Conservation (phyloP, 2,797 vertebrate species). For the Ceryle rudis region DNA sequence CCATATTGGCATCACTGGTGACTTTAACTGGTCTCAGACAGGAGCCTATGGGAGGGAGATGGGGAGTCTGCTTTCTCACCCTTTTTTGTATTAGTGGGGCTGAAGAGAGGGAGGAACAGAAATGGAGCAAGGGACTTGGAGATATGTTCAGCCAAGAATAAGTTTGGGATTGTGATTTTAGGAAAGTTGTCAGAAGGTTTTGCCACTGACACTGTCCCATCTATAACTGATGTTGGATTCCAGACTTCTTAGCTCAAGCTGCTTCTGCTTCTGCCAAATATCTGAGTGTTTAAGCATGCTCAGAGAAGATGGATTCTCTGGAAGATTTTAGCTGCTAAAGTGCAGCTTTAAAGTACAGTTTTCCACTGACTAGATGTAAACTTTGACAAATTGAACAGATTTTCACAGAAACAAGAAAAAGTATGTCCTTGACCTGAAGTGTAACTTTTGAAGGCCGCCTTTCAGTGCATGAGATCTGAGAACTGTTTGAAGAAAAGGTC, state of each 20-base stretch:
- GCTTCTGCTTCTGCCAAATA: neutral
- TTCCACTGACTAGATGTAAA: neutral
- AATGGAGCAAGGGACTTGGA: neutral
- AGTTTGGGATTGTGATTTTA: neutral
- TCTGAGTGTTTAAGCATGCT: neutral
- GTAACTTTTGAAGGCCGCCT: neutral
- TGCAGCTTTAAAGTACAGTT: neutral
- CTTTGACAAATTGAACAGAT: neutral
- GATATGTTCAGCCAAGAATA: neutral
- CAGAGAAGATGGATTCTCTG: neutral
- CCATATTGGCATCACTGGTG: neutral
- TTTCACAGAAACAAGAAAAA: conserved; percentile 13
- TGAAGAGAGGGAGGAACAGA: neutral
- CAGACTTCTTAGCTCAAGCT: neutral
- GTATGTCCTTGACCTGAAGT: neutral
- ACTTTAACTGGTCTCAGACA: neutral
- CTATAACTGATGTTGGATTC: neutral
- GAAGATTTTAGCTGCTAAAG: neutral
- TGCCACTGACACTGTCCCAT: neutral
- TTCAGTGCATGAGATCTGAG: neutral
- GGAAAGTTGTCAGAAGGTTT: neutral
- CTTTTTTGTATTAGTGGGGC: neutral
- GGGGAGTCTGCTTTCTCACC: neutral
- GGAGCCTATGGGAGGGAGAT: neutral
- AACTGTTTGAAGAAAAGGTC: conserved; percentile 33